phyloP scores from a whole-genome alignment of 1,140 invertebrate genomes.

The Leptestheria dahalacensis region DNA sequence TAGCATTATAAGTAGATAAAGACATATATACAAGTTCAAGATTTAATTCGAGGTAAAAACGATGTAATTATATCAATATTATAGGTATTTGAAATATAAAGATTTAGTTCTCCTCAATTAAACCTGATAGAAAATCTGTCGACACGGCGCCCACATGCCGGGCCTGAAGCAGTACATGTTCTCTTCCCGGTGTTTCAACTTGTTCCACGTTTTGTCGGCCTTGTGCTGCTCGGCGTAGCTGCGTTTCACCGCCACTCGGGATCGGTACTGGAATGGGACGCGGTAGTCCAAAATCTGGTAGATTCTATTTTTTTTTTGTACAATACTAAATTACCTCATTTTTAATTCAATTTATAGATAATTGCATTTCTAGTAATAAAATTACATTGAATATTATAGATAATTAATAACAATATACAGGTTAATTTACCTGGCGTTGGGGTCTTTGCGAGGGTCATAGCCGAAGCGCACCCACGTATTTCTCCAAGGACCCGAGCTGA shows the following conservation, averaged over 20 bases:
- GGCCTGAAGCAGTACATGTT: conserved; percentile 46
- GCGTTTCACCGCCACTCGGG: conserved; percentile 38
- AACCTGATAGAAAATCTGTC: conserved; percentile 74
- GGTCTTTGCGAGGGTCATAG: conserved; percentile 69
- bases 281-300: conserved; percentile 81
- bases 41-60: neutral
- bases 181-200: conserved; percentile 29
- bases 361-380: too few species aligned
- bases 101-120: too few species aligned
- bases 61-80: neutral
- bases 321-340: neutral
- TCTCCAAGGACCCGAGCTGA: conserved; percentile 72
- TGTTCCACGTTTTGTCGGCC: conserved; percentile 33
- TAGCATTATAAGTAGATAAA: too few species aligned
- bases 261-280: conserved; percentile 32
- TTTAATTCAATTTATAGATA: too few species aligned
- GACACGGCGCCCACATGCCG: conserved; percentile 48
- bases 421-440: conserved; percentile 40
- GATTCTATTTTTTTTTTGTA: conserved; percentile 28
- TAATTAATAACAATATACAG: too few species aligned
- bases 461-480: conserved; percentile 68
- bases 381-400: too few species aligned
- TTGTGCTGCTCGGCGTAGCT: conserved; percentile 35
- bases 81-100: too few species aligned
- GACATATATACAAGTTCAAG: neutral